These are phyloP conservation scores for Scarus forsteni DNA, from an alignment of 2,797 vertebrate genomes.

Conservation along the genomic window DNA sequence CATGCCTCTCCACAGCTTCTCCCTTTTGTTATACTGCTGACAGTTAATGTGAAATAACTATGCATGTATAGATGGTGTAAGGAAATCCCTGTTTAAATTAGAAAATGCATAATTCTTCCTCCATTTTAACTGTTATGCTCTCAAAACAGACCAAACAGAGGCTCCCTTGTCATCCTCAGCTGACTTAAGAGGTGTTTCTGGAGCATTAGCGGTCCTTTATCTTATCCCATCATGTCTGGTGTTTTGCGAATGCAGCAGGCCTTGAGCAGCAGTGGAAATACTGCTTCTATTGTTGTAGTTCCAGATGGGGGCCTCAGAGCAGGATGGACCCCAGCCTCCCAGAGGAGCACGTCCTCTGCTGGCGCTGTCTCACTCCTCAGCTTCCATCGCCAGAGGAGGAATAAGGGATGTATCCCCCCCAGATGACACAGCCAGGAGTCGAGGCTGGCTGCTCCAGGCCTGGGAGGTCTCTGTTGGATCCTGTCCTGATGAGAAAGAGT, in stretches of 20 bases:
- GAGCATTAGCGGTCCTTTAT: constrained; percentile 43
- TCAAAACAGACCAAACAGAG: constrained; percentile 21
- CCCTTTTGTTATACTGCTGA: constrained; percentile 12
- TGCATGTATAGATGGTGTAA: constrained; percentile 5
- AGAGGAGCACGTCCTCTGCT: constrained; percentile 63
- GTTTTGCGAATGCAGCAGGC: constrained; percentile 56
- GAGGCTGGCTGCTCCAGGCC: constrained; percentile 45
- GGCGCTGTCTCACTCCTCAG: constrained; percentile 52
- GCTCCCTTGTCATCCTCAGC: constrained; percentile 23
- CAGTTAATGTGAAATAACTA: constrained; percentile 5
- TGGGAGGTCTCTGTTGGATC: constrained; percentile 33
- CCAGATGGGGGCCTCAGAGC: constrained; percentile 68
- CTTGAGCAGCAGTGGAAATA: constrained; percentile 60
- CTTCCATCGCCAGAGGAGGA: constrained; percentile 60
- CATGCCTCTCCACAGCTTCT: constrained; percentile 26
- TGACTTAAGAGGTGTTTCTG: constrained; percentile 54
- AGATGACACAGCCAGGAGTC: constrained; percentile 68
- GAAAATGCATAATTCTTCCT: constrained; percentile 8
- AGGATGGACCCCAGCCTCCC: constrained; percentile 77
- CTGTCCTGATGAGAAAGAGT: constrained; percentile 53
- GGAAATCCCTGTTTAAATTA: neutral
- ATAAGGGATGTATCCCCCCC: constrained; percentile 73
- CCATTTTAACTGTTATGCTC: constrained; percentile 6
- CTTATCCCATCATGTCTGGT: constrained; percentile 32
- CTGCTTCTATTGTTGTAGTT: constrained; percentile 74